phyloP scores from a whole-genome alignment of 2,113 vertebrate species.

The Nannospalax galili region DNA sequence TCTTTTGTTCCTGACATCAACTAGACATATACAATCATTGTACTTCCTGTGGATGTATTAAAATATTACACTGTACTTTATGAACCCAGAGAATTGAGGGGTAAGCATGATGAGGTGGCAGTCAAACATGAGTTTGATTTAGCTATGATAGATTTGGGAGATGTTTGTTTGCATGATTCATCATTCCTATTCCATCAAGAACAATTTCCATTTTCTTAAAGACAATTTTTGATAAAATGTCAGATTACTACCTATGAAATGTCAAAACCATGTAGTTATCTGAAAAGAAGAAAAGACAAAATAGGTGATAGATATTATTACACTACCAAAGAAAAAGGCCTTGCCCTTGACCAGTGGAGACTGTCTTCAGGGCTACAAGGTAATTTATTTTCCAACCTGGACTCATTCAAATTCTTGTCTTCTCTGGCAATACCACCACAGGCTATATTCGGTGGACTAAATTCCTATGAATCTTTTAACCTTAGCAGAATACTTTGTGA shows the following conservation, averaged over 20 bases:
- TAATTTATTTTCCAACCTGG: conserved; percentile 67
- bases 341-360: conserved; percentile 50
- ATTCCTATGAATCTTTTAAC: conserved; percentile 66
- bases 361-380: conserved; percentile 11
- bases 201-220: conserved; percentile 55
- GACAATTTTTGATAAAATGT: conserved; percentile 43
- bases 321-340: conserved; percentile 24
- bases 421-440: conserved; percentile 47
- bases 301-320: conserved; percentile 46
- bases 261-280: background rate
- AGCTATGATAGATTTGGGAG: conserved; percentile 48
- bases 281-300: background rate
- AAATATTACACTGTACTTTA: background rate
- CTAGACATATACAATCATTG: background rate
- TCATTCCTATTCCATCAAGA: conserved; percentile 11
- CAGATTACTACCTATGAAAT: conserved; percentile 47
- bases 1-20: conserved; percentile 22
- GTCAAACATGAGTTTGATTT: conserved; percentile 33
- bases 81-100: background rate
- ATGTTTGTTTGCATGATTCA: conserved; percentile 33
- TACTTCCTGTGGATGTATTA: background rate
- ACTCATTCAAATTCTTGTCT: conserved; percentile 75
- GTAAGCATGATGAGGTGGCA: background rate
- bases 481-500: conserved; percentile 43
- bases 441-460: conserved; percentile 61